A percentile compares a stretch with the other conserved stretches of the same genome.
Evolutionary conservation across 2,113 vertebrate species (phyloP).

Genomic region (Colinus virginianus): DNA sequence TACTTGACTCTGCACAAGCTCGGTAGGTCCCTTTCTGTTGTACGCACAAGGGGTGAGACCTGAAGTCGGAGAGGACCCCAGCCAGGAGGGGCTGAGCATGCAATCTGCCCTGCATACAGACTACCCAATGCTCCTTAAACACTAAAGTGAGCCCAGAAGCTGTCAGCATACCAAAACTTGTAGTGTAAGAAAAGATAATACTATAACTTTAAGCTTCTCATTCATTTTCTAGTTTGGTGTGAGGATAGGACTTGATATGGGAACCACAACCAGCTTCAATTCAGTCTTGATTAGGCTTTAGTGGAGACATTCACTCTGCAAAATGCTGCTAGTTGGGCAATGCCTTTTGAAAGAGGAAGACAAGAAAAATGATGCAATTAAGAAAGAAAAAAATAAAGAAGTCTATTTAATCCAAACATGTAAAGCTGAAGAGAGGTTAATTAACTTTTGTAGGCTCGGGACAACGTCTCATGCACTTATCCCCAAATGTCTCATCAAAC

Average conservation of each 20-base stretch:
- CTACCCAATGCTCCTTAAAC: background rate
- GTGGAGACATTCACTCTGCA: background rate
- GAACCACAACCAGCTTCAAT: background rate
- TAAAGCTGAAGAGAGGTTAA: background rate
- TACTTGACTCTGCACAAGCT: background rate
- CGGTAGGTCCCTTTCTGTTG: background rate
- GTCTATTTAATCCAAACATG: background rate
- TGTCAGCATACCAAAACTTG: background rate
- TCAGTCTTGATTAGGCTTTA: background rate
- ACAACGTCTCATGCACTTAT: background rate
- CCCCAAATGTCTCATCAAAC: background rate
- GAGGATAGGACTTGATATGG: background rate
- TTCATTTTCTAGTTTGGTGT: background rate
- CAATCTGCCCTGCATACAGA: background rate
- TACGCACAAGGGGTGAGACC: background rate
- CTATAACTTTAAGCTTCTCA: background rate
- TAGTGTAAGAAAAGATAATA: background rate
- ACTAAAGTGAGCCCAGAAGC: background rate
- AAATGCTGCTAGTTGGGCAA: background rate
- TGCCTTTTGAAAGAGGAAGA: background rate
- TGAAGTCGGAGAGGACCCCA: background rate
- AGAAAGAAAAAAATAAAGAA: background rate
- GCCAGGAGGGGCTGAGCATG: rapidly evolving
- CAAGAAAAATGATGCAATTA: background rate
- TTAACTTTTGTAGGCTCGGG: background rate